Percentiles rank a stretch among this genome's conserved stretches.
Evolutionary conservation across 1,140 invertebrate genomes (phyloP).

Genomic region (Drosophila arawakana): DNA sequence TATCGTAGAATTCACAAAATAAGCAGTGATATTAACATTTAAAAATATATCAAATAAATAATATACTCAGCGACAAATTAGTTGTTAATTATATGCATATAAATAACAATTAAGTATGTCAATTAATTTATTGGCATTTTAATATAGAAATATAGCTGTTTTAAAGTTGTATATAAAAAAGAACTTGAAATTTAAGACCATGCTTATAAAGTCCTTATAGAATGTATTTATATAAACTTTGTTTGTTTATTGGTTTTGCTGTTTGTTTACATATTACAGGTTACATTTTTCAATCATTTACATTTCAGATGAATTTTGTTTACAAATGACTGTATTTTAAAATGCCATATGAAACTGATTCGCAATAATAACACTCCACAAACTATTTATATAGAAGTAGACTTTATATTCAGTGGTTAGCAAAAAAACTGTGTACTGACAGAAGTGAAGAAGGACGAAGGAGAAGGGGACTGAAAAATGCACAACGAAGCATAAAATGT

Average conservation of each 20-base stretch:
- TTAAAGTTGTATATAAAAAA: not conserved
- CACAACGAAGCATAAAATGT: slow-evolving; percentile 60
- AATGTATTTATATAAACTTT: not conserved
- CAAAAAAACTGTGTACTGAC: slow-evolving; percentile 2
- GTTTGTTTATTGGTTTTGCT: not conserved
- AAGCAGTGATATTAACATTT: not conserved
- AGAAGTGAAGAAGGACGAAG: not conserved
- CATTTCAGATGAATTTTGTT: too few species aligned
- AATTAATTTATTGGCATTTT: slow-evolving; percentile 1
- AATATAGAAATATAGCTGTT: not conserved
- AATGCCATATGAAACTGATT: slow-evolving; percentile 5
- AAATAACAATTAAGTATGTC: not conserved
- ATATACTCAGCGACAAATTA: not conserved
- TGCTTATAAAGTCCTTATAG: too few species aligned
- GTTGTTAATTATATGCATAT: slow-evolving; percentile 3
- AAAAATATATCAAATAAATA: slow-evolving; percentile 2
- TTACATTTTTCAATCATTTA: too few species aligned
- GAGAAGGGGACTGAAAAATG: slow-evolving; percentile 48
- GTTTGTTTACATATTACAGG: too few species aligned
- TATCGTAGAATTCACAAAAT: not conserved
- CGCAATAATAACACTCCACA: slow-evolving; percentile 21
- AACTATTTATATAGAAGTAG: slow-evolving; percentile 1
- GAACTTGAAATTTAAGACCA: too few species aligned
- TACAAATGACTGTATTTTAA: not conserved
- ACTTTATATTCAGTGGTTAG: slow-evolving; percentile 19